phyloP scores from a whole-genome alignment of 2,797 vertebrate species.

The Siniperca scherzeri region DNA sequence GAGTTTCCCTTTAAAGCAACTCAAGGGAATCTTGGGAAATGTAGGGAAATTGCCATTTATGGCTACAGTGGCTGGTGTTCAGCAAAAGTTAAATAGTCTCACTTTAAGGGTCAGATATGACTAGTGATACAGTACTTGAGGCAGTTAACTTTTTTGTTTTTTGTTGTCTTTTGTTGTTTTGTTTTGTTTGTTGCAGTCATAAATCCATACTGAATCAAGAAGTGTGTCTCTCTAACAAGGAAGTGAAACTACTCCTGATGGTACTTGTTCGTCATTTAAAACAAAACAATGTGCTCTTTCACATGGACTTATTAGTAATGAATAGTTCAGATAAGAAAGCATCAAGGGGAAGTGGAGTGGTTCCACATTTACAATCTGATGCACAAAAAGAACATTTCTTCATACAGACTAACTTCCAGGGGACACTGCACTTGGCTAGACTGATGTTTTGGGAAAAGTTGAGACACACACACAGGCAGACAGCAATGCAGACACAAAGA shows the following conservation, averaged over 20 bases:
- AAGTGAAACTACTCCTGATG: slow-evolving; percentile 49
- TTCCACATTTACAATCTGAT: slow-evolving; percentile 50
- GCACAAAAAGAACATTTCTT: slow-evolving; percentile 5
- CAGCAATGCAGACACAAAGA: neutral
- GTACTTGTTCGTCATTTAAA: slow-evolving; percentile 13
- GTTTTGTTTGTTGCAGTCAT: slow-evolving; percentile 4
- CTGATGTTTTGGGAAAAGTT: neutral
- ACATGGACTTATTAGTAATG: neutral
- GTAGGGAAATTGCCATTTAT: neutral
- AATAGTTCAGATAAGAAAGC: neutral
- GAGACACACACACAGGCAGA: neutral
- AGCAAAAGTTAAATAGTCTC: neutral
- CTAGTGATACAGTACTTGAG: neutral
- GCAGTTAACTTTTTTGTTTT: neutral
- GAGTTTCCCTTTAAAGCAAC: neutral
- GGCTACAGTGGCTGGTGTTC: neutral
- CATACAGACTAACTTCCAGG: neutral
- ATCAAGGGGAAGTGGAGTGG: slow-evolving; percentile 46
- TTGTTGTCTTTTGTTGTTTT: too few species aligned
- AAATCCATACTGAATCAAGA: slow-evolving; percentile 42
- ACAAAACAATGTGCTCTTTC: slow-evolving; percentile 13
- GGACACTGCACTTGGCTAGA: neutral
- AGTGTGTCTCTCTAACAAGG: slow-evolving; percentile 31
- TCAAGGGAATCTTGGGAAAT: slow-evolving; percentile 26
- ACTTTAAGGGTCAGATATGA: neutral